A percentile compares a stretch with the other conserved stretches of the same genome.
These are phyloP conservation scores for Actenoides hombroni DNA, from an alignment of 2,113 vertebrate genomes.

Conservation along the genomic window DNA sequence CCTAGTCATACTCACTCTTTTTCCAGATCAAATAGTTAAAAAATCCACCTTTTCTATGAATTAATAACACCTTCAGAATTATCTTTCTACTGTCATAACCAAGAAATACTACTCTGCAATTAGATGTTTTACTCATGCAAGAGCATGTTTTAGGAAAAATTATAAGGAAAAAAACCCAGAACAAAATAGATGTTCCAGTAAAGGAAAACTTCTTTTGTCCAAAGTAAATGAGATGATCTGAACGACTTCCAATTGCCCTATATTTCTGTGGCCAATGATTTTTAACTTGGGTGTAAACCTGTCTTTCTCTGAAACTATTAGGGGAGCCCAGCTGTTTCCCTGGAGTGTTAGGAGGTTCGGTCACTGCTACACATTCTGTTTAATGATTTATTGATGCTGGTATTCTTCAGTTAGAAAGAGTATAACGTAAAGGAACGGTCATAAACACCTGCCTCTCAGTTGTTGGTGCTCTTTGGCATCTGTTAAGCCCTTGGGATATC, in stretches of 20 bases:
- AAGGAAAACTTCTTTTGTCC: not conserved
- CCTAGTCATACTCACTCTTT: not conserved
- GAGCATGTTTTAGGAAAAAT: not conserved
- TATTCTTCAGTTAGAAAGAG: not conserved
- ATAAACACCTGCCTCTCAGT: not conserved
- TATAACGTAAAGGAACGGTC: not conserved
- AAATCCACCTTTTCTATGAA: not conserved
- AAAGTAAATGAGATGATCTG: not conserved
- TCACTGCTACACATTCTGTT: not conserved
- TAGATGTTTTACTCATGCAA: too few relatives aligned
- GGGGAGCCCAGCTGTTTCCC: not conserved
- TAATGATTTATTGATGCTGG: not conserved
- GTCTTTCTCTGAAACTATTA: not conserved
- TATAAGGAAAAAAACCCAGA: not conserved
- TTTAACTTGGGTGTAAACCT: not conserved
- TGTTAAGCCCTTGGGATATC: not conserved
- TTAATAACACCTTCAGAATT: not conserved
- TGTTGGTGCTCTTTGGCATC: not conserved
- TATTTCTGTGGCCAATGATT: not conserved
- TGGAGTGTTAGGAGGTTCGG: not conserved
- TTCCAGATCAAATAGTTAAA: not conserved
- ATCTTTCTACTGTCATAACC: not conserved
- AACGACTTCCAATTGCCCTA: not conserved
- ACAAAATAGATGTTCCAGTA: not conserved
- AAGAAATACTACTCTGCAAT: not conserved